Conservation (phyloP, 1,140 invertebrate genomes). For the Colletes gigas region DNA sequence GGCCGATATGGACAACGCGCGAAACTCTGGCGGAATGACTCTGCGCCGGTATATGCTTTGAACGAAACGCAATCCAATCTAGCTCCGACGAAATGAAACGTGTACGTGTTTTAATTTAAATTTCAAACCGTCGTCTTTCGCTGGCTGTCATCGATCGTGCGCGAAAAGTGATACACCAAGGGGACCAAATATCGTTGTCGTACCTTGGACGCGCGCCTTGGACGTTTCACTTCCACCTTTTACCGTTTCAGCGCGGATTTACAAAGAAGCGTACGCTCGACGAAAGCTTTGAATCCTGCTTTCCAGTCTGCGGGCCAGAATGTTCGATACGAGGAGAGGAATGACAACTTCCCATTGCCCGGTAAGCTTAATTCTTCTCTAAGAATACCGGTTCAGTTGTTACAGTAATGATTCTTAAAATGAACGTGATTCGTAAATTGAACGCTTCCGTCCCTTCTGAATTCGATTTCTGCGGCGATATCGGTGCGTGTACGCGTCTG, state of each 20-base stretch:
- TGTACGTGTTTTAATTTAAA: constrained; percentile 35
- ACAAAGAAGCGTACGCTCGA: constrained; percentile 78
- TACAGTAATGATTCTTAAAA: no score
- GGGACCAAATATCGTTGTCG: no score
- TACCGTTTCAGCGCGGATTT: constrained; percentile 31
- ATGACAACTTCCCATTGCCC: constrained; percentile 57
- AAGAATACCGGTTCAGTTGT: no score
- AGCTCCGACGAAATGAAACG: constrained; percentile 6
- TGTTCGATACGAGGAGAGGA: constrained; percentile 61
- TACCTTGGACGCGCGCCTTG: background rate
- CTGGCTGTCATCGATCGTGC: background rate
- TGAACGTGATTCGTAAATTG: no score
- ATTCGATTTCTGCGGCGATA: no score
- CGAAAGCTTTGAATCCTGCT: constrained; percentile 83
- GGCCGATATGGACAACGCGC: background rate
- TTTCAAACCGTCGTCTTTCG: background rate
- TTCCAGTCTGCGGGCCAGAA: constrained; percentile 77
- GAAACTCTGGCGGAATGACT: background rate
- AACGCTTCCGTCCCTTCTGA: no score
- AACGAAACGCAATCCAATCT: constrained; percentile 33
- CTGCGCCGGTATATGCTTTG: background rate
- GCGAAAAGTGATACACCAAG: background rate
- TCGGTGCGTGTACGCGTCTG: no score
- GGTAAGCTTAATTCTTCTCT: constrained; percentile 60
- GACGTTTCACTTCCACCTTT: background rate